Base-by-base conservation (phyloP, 2,888 invertebrate species). In the Nemurella pictetii region DNA sequence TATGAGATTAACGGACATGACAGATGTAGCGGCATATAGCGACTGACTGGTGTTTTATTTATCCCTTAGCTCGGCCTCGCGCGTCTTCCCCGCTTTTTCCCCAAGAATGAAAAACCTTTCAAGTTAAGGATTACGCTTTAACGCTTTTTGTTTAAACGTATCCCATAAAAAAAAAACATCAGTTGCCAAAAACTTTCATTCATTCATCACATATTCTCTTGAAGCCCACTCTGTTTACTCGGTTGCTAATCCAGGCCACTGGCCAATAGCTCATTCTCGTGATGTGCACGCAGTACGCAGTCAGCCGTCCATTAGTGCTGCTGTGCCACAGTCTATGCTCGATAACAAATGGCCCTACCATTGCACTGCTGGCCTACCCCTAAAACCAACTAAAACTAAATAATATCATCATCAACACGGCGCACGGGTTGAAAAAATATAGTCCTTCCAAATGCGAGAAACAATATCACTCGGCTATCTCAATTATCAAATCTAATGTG, bases 171-270 rank as follows among this genome's bases (percentile, higher is more conserved):
- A 55, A 55, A 55, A 55, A 55, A 55, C 55, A 78, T 30, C 78
- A 27, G 30, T 78, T 78, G 28, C 28, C 28, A 78, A 78, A 28
- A 78, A 78, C 28, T 28, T 78, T 12, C 28, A 55, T 55, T 55
- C 29, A 78, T 78, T 78, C 78, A 78, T 78, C 78, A 27, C 78
- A 78, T 29, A 30, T 55, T 78, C 78, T 78, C 27, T 29, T 78
- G 78, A 28, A 28, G 30, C 7, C 78, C 78, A 78, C 78, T 78
- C 29, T 30, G 75, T 75, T 29, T 75, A 26, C 75, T 0, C 29
- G 25, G 75, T 75, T 29, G 75, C 27, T 75, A 75, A 75, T 75
- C 75, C 75, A 28, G n/a, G n/a, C 75, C 75, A 75, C 75, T 75
- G 27, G 7, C 75, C 55, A 20, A 55, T 20, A 55, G 20, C 55